Conservation (phyloP, 2,888 invertebrate species). For the Teleogryllus oceanicus region DNA sequence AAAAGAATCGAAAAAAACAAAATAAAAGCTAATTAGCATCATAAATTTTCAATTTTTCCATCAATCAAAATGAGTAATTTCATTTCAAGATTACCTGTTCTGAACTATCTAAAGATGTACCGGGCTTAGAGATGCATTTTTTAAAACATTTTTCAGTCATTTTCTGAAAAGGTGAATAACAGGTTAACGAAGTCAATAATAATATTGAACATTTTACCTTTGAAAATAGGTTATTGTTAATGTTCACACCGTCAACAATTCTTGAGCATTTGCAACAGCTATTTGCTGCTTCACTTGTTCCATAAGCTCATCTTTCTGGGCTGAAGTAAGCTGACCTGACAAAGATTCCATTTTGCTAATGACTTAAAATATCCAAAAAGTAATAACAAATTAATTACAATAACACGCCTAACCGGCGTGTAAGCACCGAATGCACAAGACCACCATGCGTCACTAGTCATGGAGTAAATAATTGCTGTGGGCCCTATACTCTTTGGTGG, state of each 20-base stretch:
- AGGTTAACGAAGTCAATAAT: background rate
- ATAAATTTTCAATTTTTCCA: no score
- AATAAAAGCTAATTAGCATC: no score
- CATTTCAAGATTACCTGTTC: constrained; percentile 61
- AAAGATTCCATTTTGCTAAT: constrained; percentile 58
- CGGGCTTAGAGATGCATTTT: constrained; percentile 89
- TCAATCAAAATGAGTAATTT: no score
- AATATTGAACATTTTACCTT: constrained; percentile 19
- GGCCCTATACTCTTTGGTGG: no score
- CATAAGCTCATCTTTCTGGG: constrained; percentile 84
- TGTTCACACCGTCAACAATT: constrained; percentile 70
- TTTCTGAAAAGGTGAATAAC: constrained; percentile 60
- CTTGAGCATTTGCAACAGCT: constrained; percentile 89
- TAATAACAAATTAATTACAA: constrained; percentile 26
- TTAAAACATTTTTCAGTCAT: constrained; percentile 97
- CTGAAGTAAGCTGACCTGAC: constrained; percentile 57
- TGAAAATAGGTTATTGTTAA: constrained; percentile 36
- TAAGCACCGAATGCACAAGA: background rate
- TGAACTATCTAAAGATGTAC: constrained; percentile 79
- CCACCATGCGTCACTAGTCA: background rate
- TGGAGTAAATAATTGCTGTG: background rate
- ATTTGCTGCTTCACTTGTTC: constrained; percentile 94
- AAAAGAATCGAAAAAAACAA: background rate
- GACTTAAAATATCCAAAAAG: background rate
- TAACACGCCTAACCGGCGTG: constrained; percentile 12